These are phyloP conservation scores for Atta texana DNA, from an alignment of 1,140 invertebrate species.

Conservation along the genomic window DNA sequence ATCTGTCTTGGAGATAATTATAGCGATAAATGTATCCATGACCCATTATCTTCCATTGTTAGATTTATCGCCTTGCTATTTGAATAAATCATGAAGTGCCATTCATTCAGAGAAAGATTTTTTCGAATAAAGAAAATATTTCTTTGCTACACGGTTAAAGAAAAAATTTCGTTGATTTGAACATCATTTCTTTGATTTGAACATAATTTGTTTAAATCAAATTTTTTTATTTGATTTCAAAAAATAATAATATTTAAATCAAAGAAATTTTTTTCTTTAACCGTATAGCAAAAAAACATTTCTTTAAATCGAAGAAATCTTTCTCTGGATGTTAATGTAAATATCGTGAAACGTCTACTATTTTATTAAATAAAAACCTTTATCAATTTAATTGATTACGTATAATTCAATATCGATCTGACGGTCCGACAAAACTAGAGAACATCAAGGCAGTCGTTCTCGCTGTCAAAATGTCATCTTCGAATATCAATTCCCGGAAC, in stretches of 20 bases:
- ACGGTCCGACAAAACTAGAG: not conserved
- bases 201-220: too few species aligned
- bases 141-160: too few species aligned
- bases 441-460: not conserved
- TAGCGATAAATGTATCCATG: not conserved
- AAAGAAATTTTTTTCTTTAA: too few species aligned
- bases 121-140: too few species aligned
- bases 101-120: not conserved
- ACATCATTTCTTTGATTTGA: too few species aligned
- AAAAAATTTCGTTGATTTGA: too few species aligned
- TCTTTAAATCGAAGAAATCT: too few species aligned
- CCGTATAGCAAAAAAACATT: too few species aligned
- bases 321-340: not conserved
- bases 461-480: not conserved
- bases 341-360: not conserved
- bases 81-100: conserved; percentile 41
- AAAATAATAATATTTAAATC: too few species aligned
- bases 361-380: not conserved
- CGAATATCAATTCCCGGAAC: not conserved
- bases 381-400: conserved; percentile 20
- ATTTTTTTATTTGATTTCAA: too few species aligned
- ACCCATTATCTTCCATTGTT: not conserved
- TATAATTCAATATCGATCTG: not conserved
- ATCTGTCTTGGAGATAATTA: not conserved
- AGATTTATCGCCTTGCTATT: not conserved